phyloP scores from a whole-genome alignment of 2,888 invertebrate species.

The Drosophila pseudotalamancana region DNA sequence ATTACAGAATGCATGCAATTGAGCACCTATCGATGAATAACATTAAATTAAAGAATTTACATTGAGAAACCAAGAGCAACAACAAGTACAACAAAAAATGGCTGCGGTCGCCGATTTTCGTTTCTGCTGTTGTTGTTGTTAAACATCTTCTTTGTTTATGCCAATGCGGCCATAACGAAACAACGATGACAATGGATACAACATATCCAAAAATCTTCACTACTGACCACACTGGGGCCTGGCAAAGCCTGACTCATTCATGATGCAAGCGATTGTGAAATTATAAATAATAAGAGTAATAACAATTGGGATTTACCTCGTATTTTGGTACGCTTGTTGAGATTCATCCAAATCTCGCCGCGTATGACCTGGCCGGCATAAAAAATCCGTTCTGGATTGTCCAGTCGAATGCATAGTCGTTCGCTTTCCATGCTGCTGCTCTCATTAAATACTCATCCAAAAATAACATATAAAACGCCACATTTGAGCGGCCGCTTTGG shows the following conservation, averaged over 20 bases:
- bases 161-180: constrained; percentile 68
- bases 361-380: constrained; percentile 82
- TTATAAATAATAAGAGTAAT: constrained; percentile 16
- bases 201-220: constrained; percentile 26
- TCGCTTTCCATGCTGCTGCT: constrained; percentile 80
- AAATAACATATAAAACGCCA: constrained; percentile 66
- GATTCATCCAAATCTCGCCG: constrained; percentile 82
- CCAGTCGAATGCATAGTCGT: constrained; percentile 82
- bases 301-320: constrained; percentile 77
- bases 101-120: constrained; percentile 15
- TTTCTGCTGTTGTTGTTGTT: constrained; percentile 27
- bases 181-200: constrained; percentile 45
- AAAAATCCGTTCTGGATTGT: constrained; percentile 82
- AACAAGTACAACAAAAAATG: constrained; percentile 28
- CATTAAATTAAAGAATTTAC: constrained; percentile 57
- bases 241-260: constrained; percentile 52
- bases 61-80: constrained; percentile 3
- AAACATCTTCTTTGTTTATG: constrained; percentile 69
- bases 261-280: constrained; percentile 52
- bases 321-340: constrained; percentile 83
- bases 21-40: constrained; percentile 65
- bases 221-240: constrained; percentile 26
- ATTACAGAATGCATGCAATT: constrained; percentile 52
- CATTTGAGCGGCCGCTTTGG: constrained; percentile 57
- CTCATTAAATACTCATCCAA: constrained; percentile 69